phyloP scores from a whole-genome alignment of 2,113 vertebrate genomes.

The Alexandromys fortis region DNA sequence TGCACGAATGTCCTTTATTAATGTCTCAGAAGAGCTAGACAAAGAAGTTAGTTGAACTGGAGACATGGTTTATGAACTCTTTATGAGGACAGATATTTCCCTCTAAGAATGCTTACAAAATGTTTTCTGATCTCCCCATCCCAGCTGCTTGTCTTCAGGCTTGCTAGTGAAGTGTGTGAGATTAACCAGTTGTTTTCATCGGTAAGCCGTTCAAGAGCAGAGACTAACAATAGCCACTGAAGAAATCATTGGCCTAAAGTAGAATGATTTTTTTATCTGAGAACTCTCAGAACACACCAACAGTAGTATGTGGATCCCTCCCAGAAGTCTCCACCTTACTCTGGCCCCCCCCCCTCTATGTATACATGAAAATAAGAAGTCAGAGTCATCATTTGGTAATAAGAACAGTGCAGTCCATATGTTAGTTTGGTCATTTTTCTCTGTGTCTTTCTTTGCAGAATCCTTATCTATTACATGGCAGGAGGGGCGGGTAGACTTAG shows the following conservation, averaged over 20 bases:
- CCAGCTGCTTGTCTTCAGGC: background rate
- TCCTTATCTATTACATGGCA: conserved; percentile 75
- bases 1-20: background rate
- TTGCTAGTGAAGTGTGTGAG: background rate
- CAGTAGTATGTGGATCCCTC: background rate
- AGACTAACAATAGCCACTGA: conserved; percentile 2
- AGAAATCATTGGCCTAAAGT: background rate
- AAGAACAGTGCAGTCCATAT: background rate
- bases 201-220: background rate
- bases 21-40: background rate
- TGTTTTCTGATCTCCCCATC: conserved; percentile 9
- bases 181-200: background rate
- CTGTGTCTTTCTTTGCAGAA: conserved; percentile 70
- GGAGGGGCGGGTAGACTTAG: conserved; percentile 64
- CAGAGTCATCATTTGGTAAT: background rate
- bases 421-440: conserved; percentile 17
- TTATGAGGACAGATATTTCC: background rate
- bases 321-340: conserved; percentile 8
- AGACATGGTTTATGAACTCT: background rate
- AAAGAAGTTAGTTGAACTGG: background rate
- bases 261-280: background rate
- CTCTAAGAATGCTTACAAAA: background rate
- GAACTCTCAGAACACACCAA: background rate
- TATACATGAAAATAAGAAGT: background rate
- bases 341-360: background rate